These are phyloP conservation scores for Germaria angustata DNA, from an alignment of 2,888 invertebrate species.

Conservation along the genomic window DNA sequence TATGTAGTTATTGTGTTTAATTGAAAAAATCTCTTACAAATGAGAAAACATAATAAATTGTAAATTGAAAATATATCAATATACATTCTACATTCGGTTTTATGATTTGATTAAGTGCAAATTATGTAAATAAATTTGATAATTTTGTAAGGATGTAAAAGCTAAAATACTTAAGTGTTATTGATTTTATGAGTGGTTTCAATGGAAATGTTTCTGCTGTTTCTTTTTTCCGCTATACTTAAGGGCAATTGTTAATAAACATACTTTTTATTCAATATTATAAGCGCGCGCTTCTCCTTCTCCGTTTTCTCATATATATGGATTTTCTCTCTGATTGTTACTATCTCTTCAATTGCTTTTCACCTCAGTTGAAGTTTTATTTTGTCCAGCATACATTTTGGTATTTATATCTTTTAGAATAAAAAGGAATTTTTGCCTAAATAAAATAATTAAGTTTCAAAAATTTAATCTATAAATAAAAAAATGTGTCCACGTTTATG, in stretches of 20 bases:
- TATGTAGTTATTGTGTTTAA: constrained; percentile 10
- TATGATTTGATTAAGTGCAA: no score
- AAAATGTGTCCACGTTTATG: neutral
- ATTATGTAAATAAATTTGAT: neutral
- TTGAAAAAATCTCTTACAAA: neutral
- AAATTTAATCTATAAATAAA: neutral
- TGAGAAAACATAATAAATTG: no score
- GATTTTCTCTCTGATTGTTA: constrained; percentile 3
- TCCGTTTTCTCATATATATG: neutral
- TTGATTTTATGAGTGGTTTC: constrained; percentile 44
- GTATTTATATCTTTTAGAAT: neutral
- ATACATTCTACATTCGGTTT: neutral
- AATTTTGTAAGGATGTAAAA: neutral
- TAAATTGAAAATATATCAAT: neutral
- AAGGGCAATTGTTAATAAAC: constrained; percentile 10
- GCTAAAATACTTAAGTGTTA: neutral
- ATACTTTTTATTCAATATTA: neutral
- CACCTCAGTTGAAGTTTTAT: neutral
- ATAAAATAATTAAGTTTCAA: neutral
- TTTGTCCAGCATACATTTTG: constrained; percentile 5
- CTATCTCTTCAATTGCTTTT: neutral
- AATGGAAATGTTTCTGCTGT: no score
- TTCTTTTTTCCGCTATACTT: no score
- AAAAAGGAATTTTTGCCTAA: neutral
- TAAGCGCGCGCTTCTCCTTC: constrained; percentile 57